Evolutionary conservation across 2,888 invertebrate genomes (phyloP).

Genomic region (Buathra laborator): DNA sequence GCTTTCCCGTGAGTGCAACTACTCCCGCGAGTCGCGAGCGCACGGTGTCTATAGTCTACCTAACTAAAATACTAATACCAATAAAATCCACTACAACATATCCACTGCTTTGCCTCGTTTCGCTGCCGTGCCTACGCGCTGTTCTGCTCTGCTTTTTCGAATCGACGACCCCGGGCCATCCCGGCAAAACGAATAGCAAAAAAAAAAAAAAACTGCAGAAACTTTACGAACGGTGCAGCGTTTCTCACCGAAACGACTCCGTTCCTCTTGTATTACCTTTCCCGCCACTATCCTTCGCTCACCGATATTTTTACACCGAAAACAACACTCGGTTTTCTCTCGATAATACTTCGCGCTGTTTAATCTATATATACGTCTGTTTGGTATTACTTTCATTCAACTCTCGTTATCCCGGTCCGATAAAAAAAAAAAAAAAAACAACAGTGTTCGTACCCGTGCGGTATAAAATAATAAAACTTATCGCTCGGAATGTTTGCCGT

Average conservation of each 20-base stretch:
- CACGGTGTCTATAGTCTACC: not conserved
- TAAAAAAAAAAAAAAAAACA: not conserved
- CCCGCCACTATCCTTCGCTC: constrained; percentile 33
- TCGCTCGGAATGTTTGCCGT: not conserved
- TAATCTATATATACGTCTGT: not conserved
- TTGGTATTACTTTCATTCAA: not conserved
- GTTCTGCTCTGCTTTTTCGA: constrained; percentile 44
- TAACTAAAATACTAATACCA: not conserved
- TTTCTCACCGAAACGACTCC: not conserved
- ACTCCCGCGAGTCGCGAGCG: constrained; percentile 62
- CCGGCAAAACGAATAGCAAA: not conserved
- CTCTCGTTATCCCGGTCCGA: not conserved
- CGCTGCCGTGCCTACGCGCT: constrained; percentile 13
- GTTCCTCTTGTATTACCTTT: constrained; percentile 12
- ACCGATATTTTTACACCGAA: not conserved
- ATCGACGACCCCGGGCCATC: constrained; percentile 35
- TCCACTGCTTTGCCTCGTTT: constrained; percentile 27
- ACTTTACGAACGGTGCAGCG: not conserved
- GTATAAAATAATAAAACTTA: not conserved
- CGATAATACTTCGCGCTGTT: too few species aligned
- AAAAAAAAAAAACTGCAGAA: not conserved
- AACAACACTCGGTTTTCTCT: not conserved
- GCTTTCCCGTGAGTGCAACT: constrained; percentile 68
- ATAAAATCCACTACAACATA: not conserved
- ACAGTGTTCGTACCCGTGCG: not conserved